These are phyloP conservation scores for Cephus sareptanus DNA, from an alignment of 2,888 invertebrate genomes.

Conservation along the genomic window DNA sequence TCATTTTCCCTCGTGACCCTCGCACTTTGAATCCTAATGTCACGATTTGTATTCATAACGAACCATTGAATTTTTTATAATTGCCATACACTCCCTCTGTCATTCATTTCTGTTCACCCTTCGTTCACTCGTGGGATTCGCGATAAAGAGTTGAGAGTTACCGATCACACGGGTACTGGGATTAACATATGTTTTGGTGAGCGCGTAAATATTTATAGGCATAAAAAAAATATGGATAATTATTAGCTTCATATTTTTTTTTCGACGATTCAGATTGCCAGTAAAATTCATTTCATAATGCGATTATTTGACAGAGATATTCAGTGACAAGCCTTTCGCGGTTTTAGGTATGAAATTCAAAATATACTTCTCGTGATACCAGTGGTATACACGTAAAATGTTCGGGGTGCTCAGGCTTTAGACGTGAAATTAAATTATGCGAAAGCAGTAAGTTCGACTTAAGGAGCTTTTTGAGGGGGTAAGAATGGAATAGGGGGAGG, in stretches of 20 bases:
- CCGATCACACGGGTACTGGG: neutral
- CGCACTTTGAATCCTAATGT: slow-evolving; percentile 36
- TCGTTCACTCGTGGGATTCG: neutral
- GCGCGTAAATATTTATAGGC: neutral
- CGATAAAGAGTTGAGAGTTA: neutral
- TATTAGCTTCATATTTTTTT: neutral
- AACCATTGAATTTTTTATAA: slow-evolving; percentile 46
- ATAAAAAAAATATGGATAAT: neutral
- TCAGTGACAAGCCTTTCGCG: neutral
- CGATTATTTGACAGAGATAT: neutral
- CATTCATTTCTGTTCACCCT: neutral
- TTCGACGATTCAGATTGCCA: neutral
- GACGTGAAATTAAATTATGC: neutral
- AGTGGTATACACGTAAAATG: neutral
- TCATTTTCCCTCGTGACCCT: neutral
- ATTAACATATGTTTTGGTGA: neutral
- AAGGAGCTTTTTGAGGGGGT: neutral
- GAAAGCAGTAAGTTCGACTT: neutral
- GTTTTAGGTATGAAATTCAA: neutral
- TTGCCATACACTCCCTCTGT: neutral
- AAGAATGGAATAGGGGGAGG: neutral
- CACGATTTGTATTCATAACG: slow-evolving; percentile 51
- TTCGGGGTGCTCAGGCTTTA: neutral
- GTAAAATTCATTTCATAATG: neutral
- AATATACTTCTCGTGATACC: neutral